These are phyloP conservation scores for Atlantisia rogersi DNA, from an alignment of 2,113 vertebrate species.

Conservation along the genomic window DNA sequence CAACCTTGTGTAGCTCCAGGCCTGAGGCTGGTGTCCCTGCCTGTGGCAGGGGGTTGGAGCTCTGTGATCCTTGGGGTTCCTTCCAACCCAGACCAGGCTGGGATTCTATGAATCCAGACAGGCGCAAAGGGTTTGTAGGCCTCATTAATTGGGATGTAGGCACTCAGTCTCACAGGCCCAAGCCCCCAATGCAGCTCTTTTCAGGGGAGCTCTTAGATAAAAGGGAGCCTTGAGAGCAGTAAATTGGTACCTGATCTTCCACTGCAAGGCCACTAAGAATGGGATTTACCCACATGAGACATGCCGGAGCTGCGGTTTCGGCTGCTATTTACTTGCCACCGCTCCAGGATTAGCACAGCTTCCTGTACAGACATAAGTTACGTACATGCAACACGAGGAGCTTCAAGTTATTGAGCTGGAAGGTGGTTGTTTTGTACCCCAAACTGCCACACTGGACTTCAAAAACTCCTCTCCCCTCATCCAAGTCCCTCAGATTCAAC, in stretches of 20 bases:
- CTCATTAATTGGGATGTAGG: fast-evolving
- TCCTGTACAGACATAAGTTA: background rate
- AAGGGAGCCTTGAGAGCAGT: background rate
- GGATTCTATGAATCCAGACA: background rate
- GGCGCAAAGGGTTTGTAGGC: background rate
- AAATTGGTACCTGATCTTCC: background rate
- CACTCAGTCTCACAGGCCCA: fast-evolving
- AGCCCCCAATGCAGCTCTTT: fast-evolving
- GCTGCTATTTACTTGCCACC: background rate
- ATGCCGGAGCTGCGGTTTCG: background rate
- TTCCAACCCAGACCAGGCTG: too few species aligned
- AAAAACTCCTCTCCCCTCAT: background rate
- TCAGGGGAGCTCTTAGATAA: background rate
- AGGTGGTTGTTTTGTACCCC: background rate
- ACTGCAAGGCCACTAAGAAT: background rate
- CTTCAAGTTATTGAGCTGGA: background rate
- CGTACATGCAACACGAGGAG: fast-evolving
- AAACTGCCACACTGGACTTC: background rate
- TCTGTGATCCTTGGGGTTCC: too few species aligned
- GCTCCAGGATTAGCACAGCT: background rate
- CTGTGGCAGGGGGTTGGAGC: too few species aligned
- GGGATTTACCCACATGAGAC: background rate
- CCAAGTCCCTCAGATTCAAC: background rate
- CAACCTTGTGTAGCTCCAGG: too few species aligned
- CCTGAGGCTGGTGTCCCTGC: too few species aligned